A percentile compares a stretch with the other conserved stretches of the same genome.
Evolutionary conservation across 2,113 vertebrate genomes (phyloP).

Genomic region (Paradoxurus hermaphroditus): DNA sequence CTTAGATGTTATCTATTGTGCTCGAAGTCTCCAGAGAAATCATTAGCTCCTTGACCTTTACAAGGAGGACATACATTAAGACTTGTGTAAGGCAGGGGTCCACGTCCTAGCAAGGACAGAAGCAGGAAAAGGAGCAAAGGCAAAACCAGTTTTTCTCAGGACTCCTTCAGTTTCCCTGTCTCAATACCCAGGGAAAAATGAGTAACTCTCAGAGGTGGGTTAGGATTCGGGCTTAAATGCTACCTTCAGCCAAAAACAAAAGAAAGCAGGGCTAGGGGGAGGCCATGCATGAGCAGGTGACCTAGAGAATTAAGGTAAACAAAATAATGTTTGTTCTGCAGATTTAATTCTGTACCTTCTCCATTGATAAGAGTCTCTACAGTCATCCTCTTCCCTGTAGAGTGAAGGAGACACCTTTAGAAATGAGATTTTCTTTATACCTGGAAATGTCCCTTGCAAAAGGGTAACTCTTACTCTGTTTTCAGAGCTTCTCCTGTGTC

Average conservation of each 20-base stretch:
- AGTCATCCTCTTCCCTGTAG: background rate
- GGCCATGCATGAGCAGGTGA: background rate
- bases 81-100: background rate
- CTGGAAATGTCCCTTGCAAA: background rate
- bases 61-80: background rate
- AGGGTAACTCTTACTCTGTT: background rate
- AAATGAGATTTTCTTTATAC: background rate
- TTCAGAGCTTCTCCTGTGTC: background rate
- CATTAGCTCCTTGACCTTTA: background rate
- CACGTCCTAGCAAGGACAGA: background rate
- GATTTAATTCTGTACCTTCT: background rate
- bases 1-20: background rate
- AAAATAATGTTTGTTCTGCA: background rate
- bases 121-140: background rate
- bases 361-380: background rate
- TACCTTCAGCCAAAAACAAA: background rate
- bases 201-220: background rate
- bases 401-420: background rate
- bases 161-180: background rate
- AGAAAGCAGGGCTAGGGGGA: background rate
- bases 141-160: background rate
- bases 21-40: background rate
- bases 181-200: background rate
- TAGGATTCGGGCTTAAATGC: background rate
- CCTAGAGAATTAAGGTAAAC: background rate